phyloP scores from a whole-genome alignment of 92 coral and sea anemone species.

The Umimayanthus chanpuru region DNA sequence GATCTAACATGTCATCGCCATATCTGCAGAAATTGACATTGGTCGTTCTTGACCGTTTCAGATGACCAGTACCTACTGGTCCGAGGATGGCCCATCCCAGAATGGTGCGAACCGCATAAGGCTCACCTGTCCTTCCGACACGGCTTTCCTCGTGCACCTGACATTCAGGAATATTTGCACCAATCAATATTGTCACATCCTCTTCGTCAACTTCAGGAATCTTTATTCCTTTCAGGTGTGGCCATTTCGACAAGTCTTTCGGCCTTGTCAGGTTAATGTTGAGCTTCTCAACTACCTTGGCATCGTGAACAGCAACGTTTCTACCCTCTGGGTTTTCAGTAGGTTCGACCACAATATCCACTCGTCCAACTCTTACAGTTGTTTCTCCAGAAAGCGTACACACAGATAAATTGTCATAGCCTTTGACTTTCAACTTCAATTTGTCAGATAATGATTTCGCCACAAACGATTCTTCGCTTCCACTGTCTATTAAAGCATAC shows the following conservation, averaged over 20 bases:
- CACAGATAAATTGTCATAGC: slow-evolving; percentile 42
- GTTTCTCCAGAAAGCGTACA: slow-evolving; percentile 55
- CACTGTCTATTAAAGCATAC: slow-evolving; percentile 58
- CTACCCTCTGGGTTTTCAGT: slow-evolving; percentile 38
- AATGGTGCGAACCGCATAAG: slow-evolving; percentile 54
- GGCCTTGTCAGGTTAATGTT: slow-evolving; percentile 35
- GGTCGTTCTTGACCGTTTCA: slow-evolving; percentile 34
- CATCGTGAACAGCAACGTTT: slow-evolving; percentile 44
- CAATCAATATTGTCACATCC: slow-evolving; percentile 43
- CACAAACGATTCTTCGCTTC: slow-evolving; percentile 66
- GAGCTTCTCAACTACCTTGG: slow-evolving; percentile 34
- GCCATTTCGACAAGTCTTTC: slow-evolving; percentile 36
- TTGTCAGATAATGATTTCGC: slow-evolving; percentile 43
- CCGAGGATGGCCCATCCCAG: slow-evolving; percentile 58
- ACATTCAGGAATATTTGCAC: slow-evolving; percentile 53
- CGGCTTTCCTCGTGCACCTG: slow-evolving; percentile 56
- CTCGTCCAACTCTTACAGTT: slow-evolving; percentile 53
- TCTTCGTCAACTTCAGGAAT: slow-evolving; percentile 43
- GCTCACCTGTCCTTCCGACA: slow-evolving; percentile 50
- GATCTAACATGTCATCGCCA: slow-evolving; percentile 37
- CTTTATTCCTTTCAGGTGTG: slow-evolving; percentile 40
- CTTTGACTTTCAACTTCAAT: slow-evolving; percentile 36
- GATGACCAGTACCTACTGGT: slow-evolving; percentile 33
- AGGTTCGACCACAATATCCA: slow-evolving; percentile 24
- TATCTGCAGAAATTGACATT: slow-evolving; percentile 46